Evolutionary conservation across 2,888 invertebrate genomes (phyloP).

Genomic region (Noctua pronuba): DNA sequence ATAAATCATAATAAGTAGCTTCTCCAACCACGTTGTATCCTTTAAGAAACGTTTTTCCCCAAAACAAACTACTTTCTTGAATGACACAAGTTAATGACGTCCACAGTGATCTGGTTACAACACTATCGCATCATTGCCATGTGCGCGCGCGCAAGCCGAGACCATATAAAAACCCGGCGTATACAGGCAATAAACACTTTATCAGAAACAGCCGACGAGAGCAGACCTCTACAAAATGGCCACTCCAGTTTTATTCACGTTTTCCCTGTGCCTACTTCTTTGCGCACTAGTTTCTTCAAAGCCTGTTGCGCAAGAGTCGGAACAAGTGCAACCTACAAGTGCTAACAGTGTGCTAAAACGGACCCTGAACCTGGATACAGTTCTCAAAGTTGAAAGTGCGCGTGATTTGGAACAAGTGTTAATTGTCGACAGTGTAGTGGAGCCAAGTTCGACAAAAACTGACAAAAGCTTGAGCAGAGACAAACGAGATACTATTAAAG

Average conservation of each 20-base stretch:
- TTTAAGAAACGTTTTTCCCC: neutral
- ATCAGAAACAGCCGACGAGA: constrained; percentile 2
- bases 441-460: neutral
- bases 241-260: constrained; percentile 1
- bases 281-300: constrained; percentile 32
- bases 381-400: constrained; percentile 24
- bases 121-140: neutral
- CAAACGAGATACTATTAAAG: constrained; percentile 8
- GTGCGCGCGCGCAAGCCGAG: neutral
- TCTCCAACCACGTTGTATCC: neutral
- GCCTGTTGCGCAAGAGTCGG: constrained; percentile 15
- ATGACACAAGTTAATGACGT: constrained; percentile 43
- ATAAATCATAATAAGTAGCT: neutral
- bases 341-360: constrained; percentile 16
- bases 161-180: constrained; percentile 22
- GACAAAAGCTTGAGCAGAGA: neutral
- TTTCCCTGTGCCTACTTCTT: constrained; percentile 34
- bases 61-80: neutral
- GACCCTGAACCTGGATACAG: neutral
- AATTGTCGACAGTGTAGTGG: constrained; percentile 3
- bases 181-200: neutral
- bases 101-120: neutral
- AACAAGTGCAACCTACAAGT: neutral
- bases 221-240: constrained; percentile 43
- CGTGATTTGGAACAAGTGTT: constrained; percentile 8